These are phyloP conservation scores for Clarias fuscus DNA, from an alignment of 2,797 vertebrate genomes.

Conservation along the genomic window DNA sequence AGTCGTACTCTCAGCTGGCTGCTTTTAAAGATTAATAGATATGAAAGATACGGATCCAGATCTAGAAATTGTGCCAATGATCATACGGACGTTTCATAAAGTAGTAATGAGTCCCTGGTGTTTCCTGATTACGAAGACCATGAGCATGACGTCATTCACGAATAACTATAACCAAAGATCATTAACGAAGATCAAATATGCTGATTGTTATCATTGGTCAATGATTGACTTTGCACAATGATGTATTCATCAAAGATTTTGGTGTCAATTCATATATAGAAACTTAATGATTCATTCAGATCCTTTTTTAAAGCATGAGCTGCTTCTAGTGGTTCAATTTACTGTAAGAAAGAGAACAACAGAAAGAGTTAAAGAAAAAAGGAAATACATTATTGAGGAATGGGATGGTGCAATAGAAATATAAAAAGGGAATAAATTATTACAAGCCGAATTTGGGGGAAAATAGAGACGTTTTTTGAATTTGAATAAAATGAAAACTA, in stretches of 20 bases:
- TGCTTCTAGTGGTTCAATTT: too few species aligned
- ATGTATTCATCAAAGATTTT: background rate
- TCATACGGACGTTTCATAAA: background rate
- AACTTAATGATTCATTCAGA: too few species aligned
- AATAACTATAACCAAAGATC: too few species aligned
- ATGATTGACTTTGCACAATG: background rate
- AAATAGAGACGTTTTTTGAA: too few species aligned
- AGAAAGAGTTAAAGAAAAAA: too few species aligned
- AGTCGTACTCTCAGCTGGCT: conserved; percentile 11
- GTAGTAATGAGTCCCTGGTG: background rate
- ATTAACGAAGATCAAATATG: background rate
- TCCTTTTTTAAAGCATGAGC: too few species aligned
- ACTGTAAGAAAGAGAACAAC: too few species aligned
- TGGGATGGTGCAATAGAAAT: too few species aligned
- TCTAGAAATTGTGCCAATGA: background rate
- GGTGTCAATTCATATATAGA: background rate
- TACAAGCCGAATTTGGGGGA: too few species aligned
- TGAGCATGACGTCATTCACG: background rate
- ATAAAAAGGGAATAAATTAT: too few species aligned
- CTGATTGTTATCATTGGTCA: background rate
- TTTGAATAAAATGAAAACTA: too few species aligned
- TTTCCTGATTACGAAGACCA: background rate
- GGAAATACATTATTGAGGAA: too few species aligned
- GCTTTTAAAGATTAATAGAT: background rate
- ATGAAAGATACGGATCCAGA: background rate